A percentile compares a stretch with the other conserved stretches of the same genome.
Conservation (phyloP, 1,140 invertebrate species). For the Habropoda laboriosa region DNA sequence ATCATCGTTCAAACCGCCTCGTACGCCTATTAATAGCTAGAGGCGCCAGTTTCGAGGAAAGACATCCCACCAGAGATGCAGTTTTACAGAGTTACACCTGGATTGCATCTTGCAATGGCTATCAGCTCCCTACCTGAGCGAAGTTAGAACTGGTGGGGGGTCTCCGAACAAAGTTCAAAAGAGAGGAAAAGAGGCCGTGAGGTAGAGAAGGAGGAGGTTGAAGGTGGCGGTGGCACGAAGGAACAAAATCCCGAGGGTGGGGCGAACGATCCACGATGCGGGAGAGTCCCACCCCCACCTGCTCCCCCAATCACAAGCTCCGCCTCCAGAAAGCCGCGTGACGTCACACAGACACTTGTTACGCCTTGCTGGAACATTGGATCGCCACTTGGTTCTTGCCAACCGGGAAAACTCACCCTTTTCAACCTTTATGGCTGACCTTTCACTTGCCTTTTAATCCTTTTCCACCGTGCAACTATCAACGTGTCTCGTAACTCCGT, state of each 20-base stretch:
- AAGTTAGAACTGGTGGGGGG: neutral
- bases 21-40: neutral
- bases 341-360: conserved; percentile 81
- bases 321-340: conserved; percentile 78
- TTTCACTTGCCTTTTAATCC: neutral
- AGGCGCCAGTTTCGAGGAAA: neutral
- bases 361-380: conserved; percentile 74
- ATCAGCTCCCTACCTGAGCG: conserved; percentile 25
- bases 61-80: neutral
- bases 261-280: conserved; percentile 72
- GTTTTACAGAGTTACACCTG: neutral
- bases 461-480: neutral
- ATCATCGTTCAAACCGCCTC: neutral
- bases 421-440: neutral
- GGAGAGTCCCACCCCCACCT: conserved; percentile 72
- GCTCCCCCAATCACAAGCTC: conserved; percentile 70
- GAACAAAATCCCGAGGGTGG: conserved; percentile 69
- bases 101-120: conserved; percentile 28
- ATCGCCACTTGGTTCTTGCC: conserved; percentile 11
- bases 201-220: conserved; percentile 53
- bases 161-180: conserved; percentile 40
- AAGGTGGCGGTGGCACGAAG: conserved; percentile 56
- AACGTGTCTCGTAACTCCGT: neutral
- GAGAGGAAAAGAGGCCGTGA: conserved; percentile 50
- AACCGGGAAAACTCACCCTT: neutral